Evolutionary conservation across 2,888 invertebrate genomes (phyloP).

Genomic region (Drosophila picticornis): DNA sequence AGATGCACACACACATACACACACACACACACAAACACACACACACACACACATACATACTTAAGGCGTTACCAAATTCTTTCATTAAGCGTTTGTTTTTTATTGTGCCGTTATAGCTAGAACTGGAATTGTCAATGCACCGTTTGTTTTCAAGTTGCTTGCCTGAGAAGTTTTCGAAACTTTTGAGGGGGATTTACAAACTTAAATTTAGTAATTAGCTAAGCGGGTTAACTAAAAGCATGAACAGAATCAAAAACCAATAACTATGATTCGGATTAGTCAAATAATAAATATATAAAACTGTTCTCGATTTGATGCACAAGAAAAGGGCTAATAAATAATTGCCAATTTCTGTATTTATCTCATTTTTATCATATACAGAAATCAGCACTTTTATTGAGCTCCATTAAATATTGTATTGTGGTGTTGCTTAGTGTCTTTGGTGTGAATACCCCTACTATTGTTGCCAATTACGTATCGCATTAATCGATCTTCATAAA

Average conservation of each 20-base stretch:
- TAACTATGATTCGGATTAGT: background rate
- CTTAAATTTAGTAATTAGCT: background rate
- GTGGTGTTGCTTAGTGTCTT: background rate
- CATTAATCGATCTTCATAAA: background rate
- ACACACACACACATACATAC: conserved; percentile 2
- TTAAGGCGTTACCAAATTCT: background rate
- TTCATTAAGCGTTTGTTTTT: background rate
- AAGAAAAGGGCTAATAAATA: background rate
- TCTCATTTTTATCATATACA: background rate
- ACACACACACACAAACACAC: background rate
- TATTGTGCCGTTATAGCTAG: background rate
- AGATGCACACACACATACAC: conserved; percentile 4
- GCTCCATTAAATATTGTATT: background rate
- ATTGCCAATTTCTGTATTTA: background rate
- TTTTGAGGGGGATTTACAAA: background rate
- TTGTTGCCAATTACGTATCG: conserved; percentile 2
- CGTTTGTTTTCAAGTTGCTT: background rate
- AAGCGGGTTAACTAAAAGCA: background rate
- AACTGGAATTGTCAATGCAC: background rate
- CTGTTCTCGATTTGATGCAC: background rate
- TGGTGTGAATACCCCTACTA: conserved; percentile 16
- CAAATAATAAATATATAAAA: background rate
- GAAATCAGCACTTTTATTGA: background rate
- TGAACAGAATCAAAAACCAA: background rate
- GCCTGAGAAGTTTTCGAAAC: background rate